These are phyloP conservation scores for Denticeps clupeoides DNA, from an alignment of 2,797 vertebrate genomes.

Conservation along the genomic window DNA sequence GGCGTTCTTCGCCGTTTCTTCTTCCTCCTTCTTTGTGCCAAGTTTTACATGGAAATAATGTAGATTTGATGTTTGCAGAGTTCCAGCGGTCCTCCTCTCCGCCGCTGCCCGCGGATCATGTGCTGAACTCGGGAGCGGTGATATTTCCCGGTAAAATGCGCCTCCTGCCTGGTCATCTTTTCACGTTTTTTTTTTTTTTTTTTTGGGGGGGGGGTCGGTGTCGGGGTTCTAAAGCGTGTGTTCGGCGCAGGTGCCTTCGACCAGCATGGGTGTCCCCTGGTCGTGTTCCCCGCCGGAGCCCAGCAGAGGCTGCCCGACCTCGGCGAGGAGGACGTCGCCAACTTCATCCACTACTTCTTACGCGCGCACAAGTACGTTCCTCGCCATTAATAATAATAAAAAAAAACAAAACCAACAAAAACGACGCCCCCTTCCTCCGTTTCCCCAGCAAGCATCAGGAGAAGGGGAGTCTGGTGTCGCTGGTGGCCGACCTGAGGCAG, in stretches of 20 bases:
- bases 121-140: conserved; percentile 55
- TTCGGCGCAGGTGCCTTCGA: conserved; percentile 52
- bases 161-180: too few relatives aligned
- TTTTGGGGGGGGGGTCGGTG: background rate
- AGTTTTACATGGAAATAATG: background rate
- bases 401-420: too few relatives aligned
- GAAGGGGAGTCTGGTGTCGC: conserved; percentile 43
- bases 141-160: conserved; percentile 52
- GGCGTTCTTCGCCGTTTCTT: too few relatives aligned
- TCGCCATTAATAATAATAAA: too few relatives aligned
- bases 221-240: background rate
- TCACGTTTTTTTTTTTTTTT: background rate
- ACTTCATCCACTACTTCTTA: conserved; percentile 58
- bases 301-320: conserved; percentile 45
- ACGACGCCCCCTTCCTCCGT: background rate
- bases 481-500: conserved; percentile 52
- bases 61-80: conserved; percentile 27
- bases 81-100: conserved; percentile 23
- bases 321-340: conserved; percentile 48
- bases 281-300: conserved; percentile 51
- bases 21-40: too few relatives aligned
- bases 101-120: conserved; percentile 46
- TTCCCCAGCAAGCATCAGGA: conserved; percentile 42
- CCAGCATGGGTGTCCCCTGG: conserved; percentile 53
- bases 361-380: conserved; percentile 49